A percentile compares a stretch with the other conserved stretches of the same genome.
Conservation (phyloP, 2,888 invertebrate species). For the Phyllotreta cruciferae region DNA sequence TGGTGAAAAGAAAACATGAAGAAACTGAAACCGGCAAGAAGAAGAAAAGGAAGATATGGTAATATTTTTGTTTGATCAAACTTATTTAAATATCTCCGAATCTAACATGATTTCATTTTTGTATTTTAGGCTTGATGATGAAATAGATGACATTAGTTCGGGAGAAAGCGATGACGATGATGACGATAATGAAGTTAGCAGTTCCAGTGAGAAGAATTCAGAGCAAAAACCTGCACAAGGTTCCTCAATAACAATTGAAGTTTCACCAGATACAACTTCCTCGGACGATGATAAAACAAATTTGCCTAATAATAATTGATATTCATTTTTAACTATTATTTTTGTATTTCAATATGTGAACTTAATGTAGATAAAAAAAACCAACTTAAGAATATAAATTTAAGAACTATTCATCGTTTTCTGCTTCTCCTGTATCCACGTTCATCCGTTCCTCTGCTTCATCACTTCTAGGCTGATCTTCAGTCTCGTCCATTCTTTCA, state of each 20-base stretch:
- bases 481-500: conserved; percentile 27
- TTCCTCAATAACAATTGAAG: too few relatives aligned
- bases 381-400: conserved; percentile 1
- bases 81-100: conserved; percentile 4
- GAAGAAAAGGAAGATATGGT: conserved; percentile 58
- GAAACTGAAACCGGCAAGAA: conserved; percentile 44
- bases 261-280: too few relatives aligned
- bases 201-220: neutral
- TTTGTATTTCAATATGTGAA: neutral
- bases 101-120: conserved; percentile 12
- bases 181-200: conserved; percentile 23
- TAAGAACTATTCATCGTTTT: conserved; percentile 47
- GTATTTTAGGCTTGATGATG: conserved; percentile 51
- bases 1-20: conserved; percentile 47
- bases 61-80: conserved; percentile 24
- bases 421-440: conserved; percentile 49
- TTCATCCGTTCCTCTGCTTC: conserved; percentile 33
- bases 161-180: conserved; percentile 30
- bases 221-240: too few relatives aligned
- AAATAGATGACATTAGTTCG: conserved; percentile 45
- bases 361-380: conserved; percentile 8
- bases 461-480: conserved; percentile 34
- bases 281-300: too few relatives aligned
- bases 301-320: too few relatives aligned
- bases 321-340: neutral